phyloP scores from a whole-genome alignment of 2,113 vertebrate genomes.

The Eidolon helvum region DNA sequence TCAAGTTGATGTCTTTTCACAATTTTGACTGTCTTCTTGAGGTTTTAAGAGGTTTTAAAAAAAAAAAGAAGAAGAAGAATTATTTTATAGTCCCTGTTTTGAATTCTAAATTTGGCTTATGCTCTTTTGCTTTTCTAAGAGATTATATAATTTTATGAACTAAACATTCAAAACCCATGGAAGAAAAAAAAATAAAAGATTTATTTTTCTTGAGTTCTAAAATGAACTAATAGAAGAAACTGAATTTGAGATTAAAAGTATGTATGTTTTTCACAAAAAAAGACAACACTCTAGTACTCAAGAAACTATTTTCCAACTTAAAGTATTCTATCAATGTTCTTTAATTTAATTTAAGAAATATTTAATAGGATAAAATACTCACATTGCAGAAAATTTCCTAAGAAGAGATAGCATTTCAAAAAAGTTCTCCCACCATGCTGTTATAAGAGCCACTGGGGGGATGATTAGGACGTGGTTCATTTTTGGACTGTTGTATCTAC shows the following conservation, averaged over 20 bases:
- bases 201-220: conserved; percentile 22
- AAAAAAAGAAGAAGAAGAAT: background rate
- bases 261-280: background rate
- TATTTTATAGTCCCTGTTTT: conserved; percentile 27
- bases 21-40: conserved; percentile 21
- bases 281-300: background rate
- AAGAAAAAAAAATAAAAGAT: conserved; percentile 49
- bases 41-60: background rate
- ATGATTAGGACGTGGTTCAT: conserved; percentile 39
- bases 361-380: conserved; percentile 45
- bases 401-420: conserved; percentile 49
- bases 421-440: background rate
- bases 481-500: conserved; percentile 58
- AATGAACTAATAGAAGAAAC: conserved; percentile 38
- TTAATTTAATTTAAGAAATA: conserved; percentile 52
- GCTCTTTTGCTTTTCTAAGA: conserved; percentile 48
- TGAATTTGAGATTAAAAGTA: background rate
- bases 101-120: conserved; percentile 34
- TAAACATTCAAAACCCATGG: conserved; percentile 33
- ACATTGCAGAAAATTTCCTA: conserved; percentile 48
- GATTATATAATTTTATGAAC: conserved; percentile 37
- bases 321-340: background rate
- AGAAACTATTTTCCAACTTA: conserved; percentile 36
- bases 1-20: conserved; percentile 52
- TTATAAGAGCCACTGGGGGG: conserved; percentile 35